Evolutionary conservation across 2,888 invertebrate genomes (phyloP).

Genomic region (Drosophila melanocephala): DNA sequence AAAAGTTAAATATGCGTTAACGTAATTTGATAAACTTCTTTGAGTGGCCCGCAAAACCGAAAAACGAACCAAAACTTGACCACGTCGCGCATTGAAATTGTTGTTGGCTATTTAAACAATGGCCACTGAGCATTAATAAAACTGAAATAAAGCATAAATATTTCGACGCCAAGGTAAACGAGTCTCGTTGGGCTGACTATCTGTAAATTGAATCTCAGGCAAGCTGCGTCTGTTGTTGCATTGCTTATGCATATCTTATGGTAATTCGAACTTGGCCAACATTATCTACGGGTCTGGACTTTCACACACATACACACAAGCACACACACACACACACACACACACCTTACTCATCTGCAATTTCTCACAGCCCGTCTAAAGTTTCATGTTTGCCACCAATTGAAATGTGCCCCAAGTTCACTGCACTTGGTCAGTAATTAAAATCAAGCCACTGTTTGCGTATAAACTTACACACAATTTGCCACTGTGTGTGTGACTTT

Average conservation of each 20-base stretch:
- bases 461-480: conserved; percentile 19
- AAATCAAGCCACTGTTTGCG: conserved; percentile 47
- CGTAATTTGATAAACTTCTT: conserved; percentile 61
- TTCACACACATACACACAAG: conserved; percentile 28
- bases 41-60: conserved; percentile 43
- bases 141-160: conserved; percentile 46
- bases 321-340: neutral
- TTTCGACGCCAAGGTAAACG: conserved; percentile 62
- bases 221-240: conserved; percentile 63
- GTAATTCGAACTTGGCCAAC: conserved; percentile 70
- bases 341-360: conserved; percentile 28
- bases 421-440: conserved; percentile 69
- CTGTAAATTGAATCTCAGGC: conserved; percentile 53
- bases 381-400: conserved; percentile 54
- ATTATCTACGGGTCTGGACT: conserved; percentile 42
- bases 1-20: conserved; percentile 27
- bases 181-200: conserved; percentile 44
- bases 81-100: conserved; percentile 40
- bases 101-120: conserved; percentile 39
- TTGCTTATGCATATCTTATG: conserved; percentile 71
- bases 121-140: conserved; percentile 47
- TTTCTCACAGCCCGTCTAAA: conserved; percentile 66
- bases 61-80: conserved; percentile 53
- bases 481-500: conserved; percentile 3
- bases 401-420: conserved; percentile 60